Evolutionary conservation across 2,888 invertebrate genomes (phyloP).

Genomic region (Crocallis elinguaria): DNA sequence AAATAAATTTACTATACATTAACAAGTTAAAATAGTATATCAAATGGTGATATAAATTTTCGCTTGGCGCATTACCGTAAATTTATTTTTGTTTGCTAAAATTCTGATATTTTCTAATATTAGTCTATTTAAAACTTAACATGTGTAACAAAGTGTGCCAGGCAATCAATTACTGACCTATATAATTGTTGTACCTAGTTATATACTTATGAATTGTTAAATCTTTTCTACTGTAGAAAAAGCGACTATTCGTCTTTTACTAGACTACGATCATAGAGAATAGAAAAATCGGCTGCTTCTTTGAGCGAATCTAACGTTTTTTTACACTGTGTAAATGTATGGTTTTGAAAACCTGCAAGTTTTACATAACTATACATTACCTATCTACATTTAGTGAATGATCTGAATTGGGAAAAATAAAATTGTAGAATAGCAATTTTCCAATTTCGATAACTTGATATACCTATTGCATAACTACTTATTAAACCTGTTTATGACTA

Average conservation of each 20-base stretch:
- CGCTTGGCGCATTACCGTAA: not conserved
- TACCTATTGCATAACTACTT: not conserved
- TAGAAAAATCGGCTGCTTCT: not conserved
- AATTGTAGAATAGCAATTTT: not conserved
- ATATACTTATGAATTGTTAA: conserved; percentile 54
- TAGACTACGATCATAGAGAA: not conserved
- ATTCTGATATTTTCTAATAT: not conserved
- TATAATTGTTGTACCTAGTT: conserved; percentile 22
- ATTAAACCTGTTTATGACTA: conserved; percentile 13
- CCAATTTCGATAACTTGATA: not conserved
- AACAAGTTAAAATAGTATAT: not conserved
- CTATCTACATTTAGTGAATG: not conserved
- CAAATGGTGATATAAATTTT: not conserved
- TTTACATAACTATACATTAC: too few relatives aligned
- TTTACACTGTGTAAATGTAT: not conserved
- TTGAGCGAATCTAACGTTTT: not conserved
- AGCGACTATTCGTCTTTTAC: conserved; percentile 16
- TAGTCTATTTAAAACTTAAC: not conserved
- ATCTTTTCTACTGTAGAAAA: conserved; percentile 61
- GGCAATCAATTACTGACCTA: conserved; percentile 16
- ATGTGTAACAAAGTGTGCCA: conserved; percentile 3
- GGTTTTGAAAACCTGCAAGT: not conserved
- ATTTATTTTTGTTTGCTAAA: too few relatives aligned
- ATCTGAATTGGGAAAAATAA: not conserved
- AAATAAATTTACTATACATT: not conserved